Evolutionary conservation across 2,113 vertebrate genomes (phyloP).

Genomic region (Galeopterus variegatus): DNA sequence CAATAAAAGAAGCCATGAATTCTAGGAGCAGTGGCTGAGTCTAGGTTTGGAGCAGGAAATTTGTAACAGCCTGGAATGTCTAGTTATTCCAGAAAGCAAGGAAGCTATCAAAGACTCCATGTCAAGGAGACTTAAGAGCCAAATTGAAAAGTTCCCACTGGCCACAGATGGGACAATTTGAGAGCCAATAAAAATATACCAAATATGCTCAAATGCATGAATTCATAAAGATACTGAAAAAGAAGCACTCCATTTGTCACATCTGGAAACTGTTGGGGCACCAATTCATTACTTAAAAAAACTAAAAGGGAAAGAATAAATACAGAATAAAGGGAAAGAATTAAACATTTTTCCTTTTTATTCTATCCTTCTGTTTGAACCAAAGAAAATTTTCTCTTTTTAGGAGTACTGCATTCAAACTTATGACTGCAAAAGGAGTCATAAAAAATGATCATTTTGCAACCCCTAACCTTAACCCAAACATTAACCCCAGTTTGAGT

Average conservation of each 20-base stretch:
- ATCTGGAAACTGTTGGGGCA: background rate
- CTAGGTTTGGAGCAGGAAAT: background rate
- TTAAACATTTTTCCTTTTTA: background rate
- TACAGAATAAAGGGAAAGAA: background rate
- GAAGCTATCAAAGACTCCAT: background rate
- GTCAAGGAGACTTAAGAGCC: background rate
- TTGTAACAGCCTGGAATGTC: background rate
- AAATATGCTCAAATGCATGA: background rate
- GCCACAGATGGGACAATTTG: background rate
- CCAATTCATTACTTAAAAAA: background rate
- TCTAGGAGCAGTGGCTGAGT: background rate
- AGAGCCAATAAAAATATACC: background rate
- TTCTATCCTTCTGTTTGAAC: background rate
- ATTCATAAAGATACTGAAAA: background rate
- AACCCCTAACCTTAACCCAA: background rate
- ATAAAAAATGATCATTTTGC: background rate
- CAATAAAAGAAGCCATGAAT: background rate
- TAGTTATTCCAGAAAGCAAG: background rate
- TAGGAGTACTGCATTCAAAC: background rate
- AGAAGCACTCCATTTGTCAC: background rate
- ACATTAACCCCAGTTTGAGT: background rate
- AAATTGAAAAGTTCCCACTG: background rate
- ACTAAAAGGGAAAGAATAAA: background rate
- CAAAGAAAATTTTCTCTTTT: constrained; percentile 42
- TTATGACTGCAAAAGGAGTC: background rate